These are phyloP conservation scores for Crossocerus cetratus DNA, from an alignment of 2,888 invertebrate genomes.

Conservation along the genomic window DNA sequence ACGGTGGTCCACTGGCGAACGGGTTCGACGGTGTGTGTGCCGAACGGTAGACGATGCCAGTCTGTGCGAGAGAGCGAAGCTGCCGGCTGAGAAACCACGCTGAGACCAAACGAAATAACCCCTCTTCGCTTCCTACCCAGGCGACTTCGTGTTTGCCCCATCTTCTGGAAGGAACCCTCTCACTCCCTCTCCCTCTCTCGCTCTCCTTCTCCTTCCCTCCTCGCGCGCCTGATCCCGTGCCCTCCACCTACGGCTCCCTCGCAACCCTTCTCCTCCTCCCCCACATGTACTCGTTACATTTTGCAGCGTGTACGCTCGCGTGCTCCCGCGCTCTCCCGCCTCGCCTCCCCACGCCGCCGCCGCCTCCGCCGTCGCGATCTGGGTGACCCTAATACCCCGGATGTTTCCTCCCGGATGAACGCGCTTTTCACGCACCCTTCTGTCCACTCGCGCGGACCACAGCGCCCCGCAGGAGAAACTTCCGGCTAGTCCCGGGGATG, in stretches of 20 bases:
- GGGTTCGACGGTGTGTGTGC: slow-evolving; percentile 69
- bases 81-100: slow-evolving; percentile 58
- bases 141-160: slow-evolving; percentile 54
- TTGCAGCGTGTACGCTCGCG: slow-evolving; percentile 23
- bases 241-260: slow-evolving; percentile 6
- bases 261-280: slow-evolving; percentile 31
- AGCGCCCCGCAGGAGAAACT: no score
- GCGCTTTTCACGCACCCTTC: background rate
- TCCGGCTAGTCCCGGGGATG: no score
- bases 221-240: background rate
- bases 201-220: slow-evolving; percentile 32
- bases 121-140: slow-evolving; percentile 56
- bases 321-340: no score
- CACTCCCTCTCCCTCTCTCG: slow-evolving; percentile 15
- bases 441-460: no score
- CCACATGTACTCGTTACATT: slow-evolving; percentile 40
- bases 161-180: slow-evolving; percentile 55
- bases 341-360: no score
- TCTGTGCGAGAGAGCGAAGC: slow-evolving; percentile 36
- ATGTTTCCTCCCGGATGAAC: slow-evolving; percentile 22
- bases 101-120: slow-evolving; percentile 60
- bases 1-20: slow-evolving; percentile 67
- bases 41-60: slow-evolving; percentile 56
- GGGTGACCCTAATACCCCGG: slow-evolving; percentile 38
- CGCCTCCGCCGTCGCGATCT: slow-evolving; percentile 11